Conservation (phyloP, 1,140 invertebrate species). For the Ooceraea biroi region DNA sequence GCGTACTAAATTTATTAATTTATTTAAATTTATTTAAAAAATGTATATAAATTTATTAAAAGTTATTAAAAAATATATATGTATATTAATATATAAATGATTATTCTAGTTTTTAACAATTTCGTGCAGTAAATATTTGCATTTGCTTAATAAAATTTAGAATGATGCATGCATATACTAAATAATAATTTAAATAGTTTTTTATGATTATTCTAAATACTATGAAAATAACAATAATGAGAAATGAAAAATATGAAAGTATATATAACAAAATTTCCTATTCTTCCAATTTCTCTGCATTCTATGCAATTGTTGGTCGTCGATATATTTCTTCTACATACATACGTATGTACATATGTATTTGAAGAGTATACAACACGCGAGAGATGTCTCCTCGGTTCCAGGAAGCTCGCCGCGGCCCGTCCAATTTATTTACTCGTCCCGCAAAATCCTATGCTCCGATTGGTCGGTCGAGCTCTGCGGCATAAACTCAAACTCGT, state of each 20-base stretch:
- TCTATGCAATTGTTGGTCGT: neutral
- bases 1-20: too few relatives aligned
- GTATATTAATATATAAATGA: neutral
- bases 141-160: too few relatives aligned
- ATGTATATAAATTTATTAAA: constrained; percentile 1
- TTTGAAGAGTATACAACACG: neutral
- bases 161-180: neutral
- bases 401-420: constrained; percentile 67
- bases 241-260: neutral
- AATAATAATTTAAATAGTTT: neutral
- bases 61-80: neutral
- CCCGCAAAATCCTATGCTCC: constrained; percentile 62
- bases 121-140: too few relatives aligned
- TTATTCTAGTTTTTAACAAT: neutral
- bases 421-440: constrained; percentile 76
- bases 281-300: neutral
- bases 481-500: constrained; percentile 70
- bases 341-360: neutral
- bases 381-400: constrained; percentile 66
- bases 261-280: neutral
- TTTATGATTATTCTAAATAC: neutral
- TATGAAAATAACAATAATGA: neutral
- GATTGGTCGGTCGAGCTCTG: constrained; percentile 69
- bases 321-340: neutral
- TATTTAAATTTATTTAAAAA: too few relatives aligned